These are phyloP conservation scores for Aplochiton taeniatus DNA, from an alignment of 2,797 vertebrate genomes.

Conservation along the genomic window DNA sequence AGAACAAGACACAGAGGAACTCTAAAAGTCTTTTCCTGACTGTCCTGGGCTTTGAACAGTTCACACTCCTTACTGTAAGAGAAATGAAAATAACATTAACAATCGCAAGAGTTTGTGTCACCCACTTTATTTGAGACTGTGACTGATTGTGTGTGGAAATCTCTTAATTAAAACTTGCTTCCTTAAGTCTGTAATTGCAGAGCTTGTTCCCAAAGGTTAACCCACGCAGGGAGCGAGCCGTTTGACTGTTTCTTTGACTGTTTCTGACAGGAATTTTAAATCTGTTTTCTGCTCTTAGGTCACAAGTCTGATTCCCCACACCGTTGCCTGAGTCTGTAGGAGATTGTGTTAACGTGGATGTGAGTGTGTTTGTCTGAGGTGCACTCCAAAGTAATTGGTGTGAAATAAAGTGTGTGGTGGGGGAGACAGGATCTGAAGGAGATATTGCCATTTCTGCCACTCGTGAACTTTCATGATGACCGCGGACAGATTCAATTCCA, in stretches of 20 bases:
- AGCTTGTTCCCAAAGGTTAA: too few species aligned
- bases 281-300: not conserved
- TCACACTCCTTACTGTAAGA: too few species aligned
- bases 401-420: constrained; percentile 28
- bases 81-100: too few species aligned
- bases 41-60: too few species aligned
- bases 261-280: not conserved
- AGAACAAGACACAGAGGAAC: not conserved
- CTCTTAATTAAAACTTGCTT: too few species aligned
- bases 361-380: constrained; percentile 8
- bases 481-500: constrained; percentile 18
- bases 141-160: too few species aligned
- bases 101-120: too few species aligned
- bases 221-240: too few species aligned
- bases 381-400: constrained; percentile 32
- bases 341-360: not conserved
- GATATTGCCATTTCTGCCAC: constrained; percentile 21
- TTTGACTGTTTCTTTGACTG: not conserved
- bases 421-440: not conserved
- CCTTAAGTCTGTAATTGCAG: too few species aligned
- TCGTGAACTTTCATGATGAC: constrained; percentile 23
- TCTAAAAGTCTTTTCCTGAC: too few species aligned
- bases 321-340: not conserved
- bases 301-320: not conserved
- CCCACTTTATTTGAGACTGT: too few species aligned